Evolutionary conservation across 2,888 invertebrate genomes (phyloP), one percentile per base, ranked within the genome.

Genomic region (Andrena marginata): DNA sequence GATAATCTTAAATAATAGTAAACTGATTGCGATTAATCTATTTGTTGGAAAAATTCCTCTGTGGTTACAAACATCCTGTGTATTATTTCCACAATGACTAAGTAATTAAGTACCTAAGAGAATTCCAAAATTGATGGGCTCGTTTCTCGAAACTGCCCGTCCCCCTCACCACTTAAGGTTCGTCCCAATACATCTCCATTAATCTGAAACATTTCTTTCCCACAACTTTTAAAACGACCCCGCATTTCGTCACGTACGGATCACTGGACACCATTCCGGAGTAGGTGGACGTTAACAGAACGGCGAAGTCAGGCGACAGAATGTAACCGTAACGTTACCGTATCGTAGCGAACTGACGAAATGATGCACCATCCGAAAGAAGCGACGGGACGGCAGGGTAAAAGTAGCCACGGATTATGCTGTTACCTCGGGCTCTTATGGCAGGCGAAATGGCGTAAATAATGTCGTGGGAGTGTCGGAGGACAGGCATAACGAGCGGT

Each of bases 401-500:
- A 67, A 64, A 56, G n/a, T 68, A 31, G n/a, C 16, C 8, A 35
- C 42, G 35, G 54, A 81, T 76, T 77, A 81, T 76, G 79, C 71
- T 26, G 29, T 81, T 73, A 79, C 29, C 26, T 42, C 8, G 13
- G 20, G 68, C 35, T 51, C 63, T 60, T 23, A 33, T 7, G 49
- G 8, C 29, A 13, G n/a, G 62, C 35, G 23, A 60, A 76, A 81
- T 48, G 54, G 56, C 64, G 56, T 77, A 84, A 85, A 77, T 84
- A 78, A 87, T 81, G 51, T 59, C 59, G 69, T 26, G 73, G 56
- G 35, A 73, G 60, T 72, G 77, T 26, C 42, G 64, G 74, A 49
- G 69, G 78, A 74, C 29, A 69, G 67, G 62, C 77, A 62, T 84
- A 85, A 81, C 71, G 73, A 69, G 74, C 69, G 80, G 75, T 65